Conservation (phyloP, 2,113 vertebrate genomes). For the Condylura cristata region DNA sequence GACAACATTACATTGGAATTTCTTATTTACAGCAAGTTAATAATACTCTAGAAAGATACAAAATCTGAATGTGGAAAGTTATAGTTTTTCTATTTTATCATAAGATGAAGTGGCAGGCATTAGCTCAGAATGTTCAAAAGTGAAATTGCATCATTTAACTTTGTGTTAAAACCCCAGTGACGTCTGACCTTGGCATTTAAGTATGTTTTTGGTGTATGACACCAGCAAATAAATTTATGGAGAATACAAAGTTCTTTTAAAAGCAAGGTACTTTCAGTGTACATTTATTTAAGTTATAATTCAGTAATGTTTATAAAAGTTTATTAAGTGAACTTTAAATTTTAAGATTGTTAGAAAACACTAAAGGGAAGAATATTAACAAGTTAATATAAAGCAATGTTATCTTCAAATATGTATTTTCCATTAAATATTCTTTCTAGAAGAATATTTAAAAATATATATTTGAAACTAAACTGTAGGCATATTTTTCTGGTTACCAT, state of each 20-base stretch:
- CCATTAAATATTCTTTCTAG: not conserved
- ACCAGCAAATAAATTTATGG: too few species aligned
- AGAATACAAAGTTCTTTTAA: not conserved
- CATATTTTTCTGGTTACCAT: not conserved
- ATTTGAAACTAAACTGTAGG: not conserved
- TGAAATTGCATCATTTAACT: not conserved
- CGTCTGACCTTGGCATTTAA: not conserved
- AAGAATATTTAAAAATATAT: too few species aligned
- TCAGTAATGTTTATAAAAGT: not conserved
- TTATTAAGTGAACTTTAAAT: not conserved
- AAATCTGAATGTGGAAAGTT: not conserved
- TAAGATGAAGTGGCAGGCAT: not conserved
- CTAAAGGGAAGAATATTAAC: not conserved
- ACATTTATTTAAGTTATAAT: not conserved
- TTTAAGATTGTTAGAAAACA: not conserved
- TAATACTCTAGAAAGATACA: not conserved
- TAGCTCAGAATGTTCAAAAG: not conserved
- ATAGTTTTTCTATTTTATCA: not conserved
- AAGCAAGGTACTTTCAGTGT: not conserved
- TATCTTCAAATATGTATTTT: not conserved
- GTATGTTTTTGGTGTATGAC: not conserved
- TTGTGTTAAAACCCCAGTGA: not conserved
- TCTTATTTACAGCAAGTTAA: not conserved
- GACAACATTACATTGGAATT: not conserved
- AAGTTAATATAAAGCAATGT: not conserved